These are phyloP conservation scores for Deladenus siricidicola DNA, from an alignment of 2,888 invertebrate genomes.

Conservation along the genomic window DNA sequence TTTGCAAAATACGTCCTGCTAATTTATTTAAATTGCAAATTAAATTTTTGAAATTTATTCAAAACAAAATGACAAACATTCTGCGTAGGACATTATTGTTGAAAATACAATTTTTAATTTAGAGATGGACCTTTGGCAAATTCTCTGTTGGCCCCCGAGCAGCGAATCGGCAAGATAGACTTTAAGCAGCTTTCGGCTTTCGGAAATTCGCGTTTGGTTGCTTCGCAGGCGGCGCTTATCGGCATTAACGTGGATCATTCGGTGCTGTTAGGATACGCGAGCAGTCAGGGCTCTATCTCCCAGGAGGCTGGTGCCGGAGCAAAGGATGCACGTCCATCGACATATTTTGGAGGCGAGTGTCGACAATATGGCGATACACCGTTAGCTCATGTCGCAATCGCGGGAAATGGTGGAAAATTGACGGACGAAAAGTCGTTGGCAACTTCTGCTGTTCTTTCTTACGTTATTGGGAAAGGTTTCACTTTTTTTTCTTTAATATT, in stretches of 20 bases:
- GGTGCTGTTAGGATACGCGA: conserved; percentile 60
- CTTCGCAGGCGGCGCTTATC: conserved; percentile 69
- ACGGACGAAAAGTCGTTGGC: conserved; percentile 40
- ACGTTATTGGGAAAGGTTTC: conserved; percentile 27
- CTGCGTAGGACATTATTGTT: too few relatives aligned
- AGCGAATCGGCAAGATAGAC: conserved; percentile 30
- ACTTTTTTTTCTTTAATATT: too few relatives aligned
- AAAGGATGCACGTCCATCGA: conserved; percentile 9
- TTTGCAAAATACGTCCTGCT: too few relatives aligned
- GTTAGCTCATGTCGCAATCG: conserved; percentile 42
- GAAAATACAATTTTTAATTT: conserved; percentile 60
- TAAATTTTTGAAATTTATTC: too few relatives aligned
- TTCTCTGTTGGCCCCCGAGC: conserved; percentile 68
- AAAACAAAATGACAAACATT: too few relatives aligned
- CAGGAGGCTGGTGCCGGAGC: conserved; percentile 31
- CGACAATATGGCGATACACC: conserved; percentile 28
- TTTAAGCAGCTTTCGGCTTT: conserved; percentile 21
- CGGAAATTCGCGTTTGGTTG: conserved; percentile 36
- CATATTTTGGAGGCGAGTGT: conserved; percentile 58
- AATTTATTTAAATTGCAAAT: too few relatives aligned
- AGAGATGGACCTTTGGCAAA: conserved; percentile 69
- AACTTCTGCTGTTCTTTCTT: conserved; percentile 37
- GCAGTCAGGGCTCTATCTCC: conserved; percentile 38
- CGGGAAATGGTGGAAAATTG: conserved; percentile 39
- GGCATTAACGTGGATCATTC: conserved; percentile 70